Evolutionary conservation across 2,797 vertebrate species (phyloP).

Genomic region (Typhlichthys eigenmanni): DNA sequence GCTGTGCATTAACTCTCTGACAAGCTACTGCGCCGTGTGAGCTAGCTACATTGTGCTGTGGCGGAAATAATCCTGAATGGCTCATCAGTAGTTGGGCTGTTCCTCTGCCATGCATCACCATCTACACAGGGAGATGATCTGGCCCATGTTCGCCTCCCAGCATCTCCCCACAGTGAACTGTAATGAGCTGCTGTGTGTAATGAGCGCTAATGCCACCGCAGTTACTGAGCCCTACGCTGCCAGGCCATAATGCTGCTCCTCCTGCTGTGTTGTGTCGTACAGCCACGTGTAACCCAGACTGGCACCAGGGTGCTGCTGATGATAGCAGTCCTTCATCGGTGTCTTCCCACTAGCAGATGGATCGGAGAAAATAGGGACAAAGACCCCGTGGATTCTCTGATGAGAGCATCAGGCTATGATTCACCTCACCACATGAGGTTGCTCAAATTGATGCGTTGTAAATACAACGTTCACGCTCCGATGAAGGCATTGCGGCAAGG

Average conservation of each 20-base stretch:
- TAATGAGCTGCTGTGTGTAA: slow-evolving; percentile 61
- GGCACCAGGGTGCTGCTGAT: slow-evolving; percentile 36
- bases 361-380: slow-evolving; percentile 45
- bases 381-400: slow-evolving; percentile 47
- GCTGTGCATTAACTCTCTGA: slow-evolving; percentile 22
- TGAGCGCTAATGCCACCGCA: slow-evolving; percentile 49
- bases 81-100: slow-evolving; percentile 40
- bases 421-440: slow-evolving; percentile 21
- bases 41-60: slow-evolving; percentile 37
- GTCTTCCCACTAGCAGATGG: slow-evolving; percentile 62
- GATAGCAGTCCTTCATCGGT: slow-evolving; percentile 43
- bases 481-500: slow-evolving; percentile 8
- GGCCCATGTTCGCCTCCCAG: slow-evolving; percentile 43
- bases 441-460: slow-evolving; percentile 46
- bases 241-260: slow-evolving; percentile 41
- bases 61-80: slow-evolving; percentile 47
- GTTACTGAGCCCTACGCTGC: slow-evolving; percentile 45
- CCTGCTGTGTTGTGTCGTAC: slow-evolving; percentile 58
- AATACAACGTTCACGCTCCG: slow-evolving; percentile 43
- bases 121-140: slow-evolving; percentile 38
- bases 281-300: slow-evolving; percentile 56
- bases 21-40: slow-evolving; percentile 36
- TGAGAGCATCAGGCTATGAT: slow-evolving; percentile 36
- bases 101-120: slow-evolving; percentile 24
- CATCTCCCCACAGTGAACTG: slow-evolving; percentile 59